These are phyloP conservation scores for Anoplophora glabripennis DNA, from an alignment of 1,140 invertebrate genomes.

Conservation along the genomic window DNA sequence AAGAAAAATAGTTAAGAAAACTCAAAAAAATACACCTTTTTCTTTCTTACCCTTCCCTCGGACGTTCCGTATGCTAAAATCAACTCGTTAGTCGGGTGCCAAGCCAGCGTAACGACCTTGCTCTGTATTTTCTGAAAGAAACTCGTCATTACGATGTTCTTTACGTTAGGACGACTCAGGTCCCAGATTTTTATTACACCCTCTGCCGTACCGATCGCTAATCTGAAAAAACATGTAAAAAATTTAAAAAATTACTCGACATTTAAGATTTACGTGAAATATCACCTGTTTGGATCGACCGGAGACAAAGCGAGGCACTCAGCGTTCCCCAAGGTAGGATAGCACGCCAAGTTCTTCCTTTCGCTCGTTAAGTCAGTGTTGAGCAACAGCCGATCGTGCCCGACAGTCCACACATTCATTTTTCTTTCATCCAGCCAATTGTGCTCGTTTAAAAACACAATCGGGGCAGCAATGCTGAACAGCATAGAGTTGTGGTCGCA, in stretches of 20 bases:
- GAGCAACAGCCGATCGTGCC: constrained; percentile 63
- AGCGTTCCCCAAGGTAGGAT: constrained; percentile 64
- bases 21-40: constrained; percentile 14
- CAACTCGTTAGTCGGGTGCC: constrained; percentile 76
- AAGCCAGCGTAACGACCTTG: constrained; percentile 68
- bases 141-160: constrained; percentile 51
- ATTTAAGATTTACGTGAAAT: too few relatives aligned
- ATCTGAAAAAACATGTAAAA: constrained; percentile 41
- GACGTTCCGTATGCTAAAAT: constrained; percentile 71
- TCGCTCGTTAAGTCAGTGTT: constrained; percentile 54
- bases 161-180: constrained; percentile 52
- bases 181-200: constrained; percentile 71
- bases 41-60: constrained; percentile 62
- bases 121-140: constrained; percentile 71
- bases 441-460: constrained; percentile 20
- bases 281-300: constrained; percentile 64
- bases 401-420: constrained; percentile 57
- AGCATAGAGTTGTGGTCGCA: constrained; percentile 43
- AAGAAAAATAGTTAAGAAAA: constrained; percentile 31
- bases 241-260: constrained; percentile 4
- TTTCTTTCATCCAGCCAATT: constrained; percentile 24
- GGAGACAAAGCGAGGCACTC: constrained; percentile 65
- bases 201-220: constrained; percentile 71
- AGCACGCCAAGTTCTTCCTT: constrained; percentile 48
- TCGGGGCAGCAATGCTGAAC: constrained; percentile 38